A percentile compares a stretch with the other conserved stretches of the same genome.
These are phyloP conservation scores for Mormyrops boulengeri DNA, from an alignment of 2,797 vertebrate species.

Conservation along the genomic window DNA sequence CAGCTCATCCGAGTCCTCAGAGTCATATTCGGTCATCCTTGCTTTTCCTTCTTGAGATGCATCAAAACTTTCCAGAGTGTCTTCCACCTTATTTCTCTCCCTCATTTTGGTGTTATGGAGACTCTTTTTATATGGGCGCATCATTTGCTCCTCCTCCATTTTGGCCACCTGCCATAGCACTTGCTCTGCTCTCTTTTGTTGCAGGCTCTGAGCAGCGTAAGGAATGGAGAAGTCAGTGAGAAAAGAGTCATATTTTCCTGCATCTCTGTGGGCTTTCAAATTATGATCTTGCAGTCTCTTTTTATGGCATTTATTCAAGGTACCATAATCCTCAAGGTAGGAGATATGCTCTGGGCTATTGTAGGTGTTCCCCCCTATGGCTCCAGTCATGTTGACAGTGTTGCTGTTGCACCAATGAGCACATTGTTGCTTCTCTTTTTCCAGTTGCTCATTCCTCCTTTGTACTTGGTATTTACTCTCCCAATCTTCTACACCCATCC, in stretches of 20 bases:
- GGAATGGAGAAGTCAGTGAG: slow-evolving; percentile 40
- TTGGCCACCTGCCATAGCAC: slow-evolving; percentile 57
- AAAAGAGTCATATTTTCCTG: slow-evolving; percentile 39
- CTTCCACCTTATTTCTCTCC: slow-evolving; percentile 57
- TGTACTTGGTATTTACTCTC: slow-evolving; percentile 68
- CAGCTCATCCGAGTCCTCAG: slow-evolving; percentile 78
- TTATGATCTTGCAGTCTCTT: slow-evolving; percentile 61
- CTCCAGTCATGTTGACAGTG: slow-evolving; percentile 46
- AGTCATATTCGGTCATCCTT: slow-evolving; percentile 64
- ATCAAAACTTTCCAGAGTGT: slow-evolving; percentile 60
- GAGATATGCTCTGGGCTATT: slow-evolving; percentile 49
- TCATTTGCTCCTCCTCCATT: slow-evolving; percentile 60
- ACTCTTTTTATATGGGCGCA: slow-evolving; percentile 72
- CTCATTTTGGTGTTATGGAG: slow-evolving; percentile 77
- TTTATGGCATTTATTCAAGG: slow-evolving; percentile 74
- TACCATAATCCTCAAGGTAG: slow-evolving; percentile 79
- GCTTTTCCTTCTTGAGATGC: slow-evolving; percentile 59
- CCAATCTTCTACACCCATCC: slow-evolving; percentile 73
- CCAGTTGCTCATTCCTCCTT: slow-evolving; percentile 69
- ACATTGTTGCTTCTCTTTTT: slow-evolving; percentile 56
- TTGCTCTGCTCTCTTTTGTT: slow-evolving; percentile 55
- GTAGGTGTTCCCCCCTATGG: slow-evolving; percentile 33
- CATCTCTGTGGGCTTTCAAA: slow-evolving; percentile 28
- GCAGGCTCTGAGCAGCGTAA: slow-evolving; percentile 31
- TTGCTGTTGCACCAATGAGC: slow-evolving; percentile 47